Evolutionary conservation across 1,140 invertebrate species (phyloP), one percentile per base, ranked within the genome.

Genomic region (Brachionus manjavacas): DNA sequence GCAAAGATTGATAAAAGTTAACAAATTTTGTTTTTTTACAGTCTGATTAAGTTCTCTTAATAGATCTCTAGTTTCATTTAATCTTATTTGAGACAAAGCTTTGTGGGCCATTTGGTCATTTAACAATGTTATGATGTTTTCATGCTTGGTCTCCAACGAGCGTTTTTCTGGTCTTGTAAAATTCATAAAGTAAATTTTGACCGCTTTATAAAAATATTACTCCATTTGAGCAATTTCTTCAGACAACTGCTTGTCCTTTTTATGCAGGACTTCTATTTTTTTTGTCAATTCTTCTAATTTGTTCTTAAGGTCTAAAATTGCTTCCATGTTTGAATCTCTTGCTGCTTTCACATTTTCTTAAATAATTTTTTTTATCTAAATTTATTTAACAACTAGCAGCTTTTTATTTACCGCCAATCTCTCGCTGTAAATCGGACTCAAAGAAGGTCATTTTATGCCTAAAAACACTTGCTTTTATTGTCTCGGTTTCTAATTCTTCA

Each of bases 61-160:
- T 25, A 43, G n/a, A 68, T 81, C 79, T 41, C 79, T 60, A 6
- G 52, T 64, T 81, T 81, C 79, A 16, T 81, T 81, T n/a, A 81
- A 16, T 14, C 9, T 60, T 11, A 81, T 81, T 43, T 81, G 79
- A 43, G 52, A 8, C 9, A n/a, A 41, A 23, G 79, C 79, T 68
- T 81, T 81, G 23, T 39, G 52, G 3, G 28, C 31, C 79, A 81
- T 81, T 68, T 81, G 79, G 11, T 81, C 52, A 68, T 81, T 81
- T 43, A 81, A 20, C 7, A 9, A 20, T 20, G 16, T 41, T 23
- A 81, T 81, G 8, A 81, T 64, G 14, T 81, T 39, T 64, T 81
- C 79, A 81, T 81, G 79, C 9, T 68, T 68, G 25, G 12, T 35
- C 39, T 81, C 79, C 31, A 81, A 25, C 0, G 31, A 60, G 20